phyloP scores from a whole-genome alignment of 2,888 invertebrate species.

The Drosophila pegasa region DNA sequence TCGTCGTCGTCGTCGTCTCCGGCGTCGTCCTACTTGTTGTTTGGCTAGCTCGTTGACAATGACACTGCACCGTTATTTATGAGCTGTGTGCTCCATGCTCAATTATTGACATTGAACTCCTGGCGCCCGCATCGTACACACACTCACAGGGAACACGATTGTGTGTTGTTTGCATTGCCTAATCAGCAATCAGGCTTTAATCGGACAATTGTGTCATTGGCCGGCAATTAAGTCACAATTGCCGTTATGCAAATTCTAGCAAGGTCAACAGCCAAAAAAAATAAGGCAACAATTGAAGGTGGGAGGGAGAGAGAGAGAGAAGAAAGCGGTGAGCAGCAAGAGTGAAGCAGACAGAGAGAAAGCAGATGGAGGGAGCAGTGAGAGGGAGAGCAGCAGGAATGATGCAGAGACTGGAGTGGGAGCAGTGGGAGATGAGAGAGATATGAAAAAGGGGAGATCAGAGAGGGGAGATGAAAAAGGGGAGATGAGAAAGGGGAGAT shows the following conservation, averaged over 20 bases:
- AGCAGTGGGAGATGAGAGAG: too few species aligned
- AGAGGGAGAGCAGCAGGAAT: neutral
- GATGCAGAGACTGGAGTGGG: neutral
- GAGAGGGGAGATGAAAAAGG: too few species aligned
- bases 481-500: neutral
- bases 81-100: conserved; percentile 73
- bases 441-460: neutral
- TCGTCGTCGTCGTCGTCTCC: conserved; percentile 47
- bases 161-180: conserved; percentile 52
- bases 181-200: conserved; percentile 74
- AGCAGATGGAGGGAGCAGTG: neutral
- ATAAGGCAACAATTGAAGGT: neutral
- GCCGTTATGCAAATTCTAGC: conserved; percentile 73
- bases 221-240: conserved; percentile 76
- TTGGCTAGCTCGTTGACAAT: conserved; percentile 61
- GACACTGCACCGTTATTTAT: conserved; percentile 79
- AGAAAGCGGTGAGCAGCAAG: neutral
- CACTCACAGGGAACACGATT: conserved; percentile 24
- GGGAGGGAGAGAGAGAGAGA: neutral
- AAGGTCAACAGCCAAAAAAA: conserved; percentile 68
- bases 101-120: conserved; percentile 77
- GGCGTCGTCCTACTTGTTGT: conserved; percentile 70
- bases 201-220: conserved; percentile 61
- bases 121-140: conserved; percentile 58
- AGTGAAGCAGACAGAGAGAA: neutral